Base-by-base conservation (phyloP, 2,888 invertebrate species). In the Vanessa cardui region DNA sequence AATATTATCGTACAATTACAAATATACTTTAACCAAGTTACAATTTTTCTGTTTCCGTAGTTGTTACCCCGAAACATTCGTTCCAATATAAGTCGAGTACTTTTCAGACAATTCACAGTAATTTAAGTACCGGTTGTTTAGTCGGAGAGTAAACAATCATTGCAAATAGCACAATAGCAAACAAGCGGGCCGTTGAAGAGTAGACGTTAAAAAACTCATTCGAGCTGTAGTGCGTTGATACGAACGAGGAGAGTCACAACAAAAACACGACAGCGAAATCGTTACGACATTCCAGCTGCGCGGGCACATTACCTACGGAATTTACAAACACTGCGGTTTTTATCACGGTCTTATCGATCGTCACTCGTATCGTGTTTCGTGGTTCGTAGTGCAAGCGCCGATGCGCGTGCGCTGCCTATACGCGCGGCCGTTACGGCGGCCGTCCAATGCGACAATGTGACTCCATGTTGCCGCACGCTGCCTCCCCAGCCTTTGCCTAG, bases 401-500 rank as follows among this genome's bases (percentile, higher is more conserved):
- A 52, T 74, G 74, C 87, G 87, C 85, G 86, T 83, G 87, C 89
- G 87, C 84, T 78, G 80, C 80, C 18, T 77, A 78, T 74, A 80
- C 82, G 88, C 86, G 87, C 92, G 88, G 89, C 90, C 90, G 89
- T 76, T 83, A 82, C 86, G 88, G 83, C 81, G 81, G 88, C 90
- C 83, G 88, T 83, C 80, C 86, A 84, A 81, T 83, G 87, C 86
- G 88, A 90, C 90, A 92, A 89, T 92, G 92, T 87, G 88, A 81
- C 82, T 82, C 82, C 87, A 85, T 83, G 76, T 73, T 78, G 72
- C 79, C 78, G 81, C 74, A 77, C 78, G 77, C 81, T 84, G 82
- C 88, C 87, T 86, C 85, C 88, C 87, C 89, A 80, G 83, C 83
- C 82, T 82, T 80, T 82, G 82, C 86, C 85, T 86, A 86, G 86